Evolutionary conservation across 2,797 vertebrate species (phyloP).

Genomic region (Okamejei kenojei): DNA sequence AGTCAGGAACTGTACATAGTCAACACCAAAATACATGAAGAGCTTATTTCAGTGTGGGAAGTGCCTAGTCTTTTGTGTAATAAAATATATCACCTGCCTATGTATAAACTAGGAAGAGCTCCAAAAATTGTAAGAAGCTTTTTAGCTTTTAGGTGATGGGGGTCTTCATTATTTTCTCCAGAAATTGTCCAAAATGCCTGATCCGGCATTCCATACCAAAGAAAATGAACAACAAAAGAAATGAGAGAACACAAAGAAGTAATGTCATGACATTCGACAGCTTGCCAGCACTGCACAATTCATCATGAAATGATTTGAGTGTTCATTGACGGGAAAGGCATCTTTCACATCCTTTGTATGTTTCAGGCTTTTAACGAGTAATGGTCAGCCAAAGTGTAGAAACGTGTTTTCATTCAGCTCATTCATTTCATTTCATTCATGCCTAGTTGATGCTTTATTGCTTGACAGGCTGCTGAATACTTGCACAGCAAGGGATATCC

Average conservation of each 20-base stretch:
- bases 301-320: slow-evolving; percentile 57
- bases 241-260: slow-evolving; percentile 21
- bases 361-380: slow-evolving; percentile 58
- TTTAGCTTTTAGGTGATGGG: not conserved
- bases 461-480: slow-evolving; percentile 68
- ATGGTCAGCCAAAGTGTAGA: slow-evolving; percentile 48
- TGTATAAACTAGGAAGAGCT: not conserved
- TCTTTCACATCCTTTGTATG: slow-evolving; percentile 60
- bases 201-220: not conserved
- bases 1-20: not conserved
- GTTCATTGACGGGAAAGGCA: slow-evolving; percentile 59
- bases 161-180: not conserved
- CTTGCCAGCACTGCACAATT: slow-evolving; percentile 49
- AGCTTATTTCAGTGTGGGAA: not conserved
- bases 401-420: slow-evolving; percentile 46
- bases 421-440: too few relatives aligned
- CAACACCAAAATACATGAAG: not conserved
- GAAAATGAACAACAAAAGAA: not conserved
- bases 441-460: slow-evolving; percentile 65
- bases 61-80: too few relatives aligned
- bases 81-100: not conserved
- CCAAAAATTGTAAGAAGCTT: not conserved
- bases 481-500: slow-evolving; percentile 62
- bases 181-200: not conserved
- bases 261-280: slow-evolving; percentile 55